Evolutionary conservation across 2,888 invertebrate genomes (phyloP).

Genomic region (Eupsilia transversa): DNA sequence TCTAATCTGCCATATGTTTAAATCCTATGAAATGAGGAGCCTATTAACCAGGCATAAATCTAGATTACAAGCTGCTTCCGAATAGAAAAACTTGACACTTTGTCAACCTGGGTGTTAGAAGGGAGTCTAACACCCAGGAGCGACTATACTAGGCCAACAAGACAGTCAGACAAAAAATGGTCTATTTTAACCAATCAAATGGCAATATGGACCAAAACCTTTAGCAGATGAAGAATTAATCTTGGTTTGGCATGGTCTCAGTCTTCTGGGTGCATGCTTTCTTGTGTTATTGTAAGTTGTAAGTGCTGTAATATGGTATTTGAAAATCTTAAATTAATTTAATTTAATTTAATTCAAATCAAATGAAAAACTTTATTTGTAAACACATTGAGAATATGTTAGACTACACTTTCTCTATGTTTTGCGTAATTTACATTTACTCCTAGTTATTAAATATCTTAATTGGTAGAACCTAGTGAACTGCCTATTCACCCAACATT

Average conservation of each 20-base stretch:
- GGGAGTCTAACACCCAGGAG: no score
- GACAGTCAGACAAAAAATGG: not conserved
- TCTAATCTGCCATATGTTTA: not conserved
- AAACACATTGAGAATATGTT: conserved; percentile 5
- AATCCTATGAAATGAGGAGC: not conserved
- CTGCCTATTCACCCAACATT: not conserved
- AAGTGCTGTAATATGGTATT: not conserved
- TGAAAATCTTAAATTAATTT: no score
- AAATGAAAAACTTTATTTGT: not conserved
- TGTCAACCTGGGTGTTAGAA: not conserved
- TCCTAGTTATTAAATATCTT: not conserved
- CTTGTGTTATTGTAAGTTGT: not conserved
- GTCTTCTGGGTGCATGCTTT: not conserved
- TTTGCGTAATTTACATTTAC: not conserved
- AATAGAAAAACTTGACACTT: not conserved
- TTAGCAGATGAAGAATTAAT: not conserved
- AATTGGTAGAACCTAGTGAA: not conserved
- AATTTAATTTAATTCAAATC: not conserved
- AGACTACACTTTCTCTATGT: not conserved
- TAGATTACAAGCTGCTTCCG: no score
- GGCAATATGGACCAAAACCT: not conserved
- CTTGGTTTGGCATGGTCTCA: not conserved
- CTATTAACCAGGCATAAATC: not conserved
- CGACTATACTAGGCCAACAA: not conserved
- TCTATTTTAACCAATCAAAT: not conserved